Evolutionary conservation across 2,113 vertebrate species (phyloP).

Genomic region (Dendropsophus ebraccatus): DNA sequence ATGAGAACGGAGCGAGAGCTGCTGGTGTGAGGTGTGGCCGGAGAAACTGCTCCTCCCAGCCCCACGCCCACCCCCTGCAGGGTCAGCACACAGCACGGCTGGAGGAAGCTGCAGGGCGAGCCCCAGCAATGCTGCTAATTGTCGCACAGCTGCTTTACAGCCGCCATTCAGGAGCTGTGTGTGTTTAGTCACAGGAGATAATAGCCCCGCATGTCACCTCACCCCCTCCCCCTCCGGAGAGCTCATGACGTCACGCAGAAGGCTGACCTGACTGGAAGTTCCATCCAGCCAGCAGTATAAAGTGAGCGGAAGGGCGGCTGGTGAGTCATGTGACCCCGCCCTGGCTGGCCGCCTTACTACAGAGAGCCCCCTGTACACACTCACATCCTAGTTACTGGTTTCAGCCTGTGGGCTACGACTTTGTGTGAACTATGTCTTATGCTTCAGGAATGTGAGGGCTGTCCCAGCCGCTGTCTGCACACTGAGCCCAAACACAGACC

Average conservation of each 20-base stretch:
- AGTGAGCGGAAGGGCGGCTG: not conserved
- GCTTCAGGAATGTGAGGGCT: constrained; percentile 24
- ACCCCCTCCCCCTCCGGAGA: not conserved
- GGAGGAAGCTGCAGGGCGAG: too few relatives aligned
- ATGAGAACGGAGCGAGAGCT: too few relatives aligned
- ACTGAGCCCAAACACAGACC: not conserved
- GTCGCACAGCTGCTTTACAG: too few relatives aligned
- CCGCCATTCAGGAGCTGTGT: not conserved
- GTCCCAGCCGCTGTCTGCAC: constrained; percentile 33
- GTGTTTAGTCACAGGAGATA: not conserved
- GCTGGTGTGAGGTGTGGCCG: not conserved
- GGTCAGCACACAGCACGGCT: too few relatives aligned
- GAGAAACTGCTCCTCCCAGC: not conserved
- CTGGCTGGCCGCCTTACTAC: constrained; percentile 8
- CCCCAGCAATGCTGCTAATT: too few relatives aligned
- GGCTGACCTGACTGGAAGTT: constrained; percentile 40
- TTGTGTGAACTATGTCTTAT: not conserved
- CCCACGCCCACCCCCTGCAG: not conserved
- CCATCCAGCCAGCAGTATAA: not conserved
- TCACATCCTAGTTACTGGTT: not conserved
- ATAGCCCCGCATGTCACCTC: not conserved
- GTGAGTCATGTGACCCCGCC: constrained; percentile 52
- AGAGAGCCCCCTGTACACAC: not conserved
- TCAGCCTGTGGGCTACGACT: constrained; percentile 13
- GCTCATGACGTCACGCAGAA: constrained; percentile 1